A percentile compares a stretch with the other conserved stretches of the same genome.
phyloP scores from a whole-genome alignment of 2,797 vertebrate genomes.

The Myoxocephalus aenaeus region DNA sequence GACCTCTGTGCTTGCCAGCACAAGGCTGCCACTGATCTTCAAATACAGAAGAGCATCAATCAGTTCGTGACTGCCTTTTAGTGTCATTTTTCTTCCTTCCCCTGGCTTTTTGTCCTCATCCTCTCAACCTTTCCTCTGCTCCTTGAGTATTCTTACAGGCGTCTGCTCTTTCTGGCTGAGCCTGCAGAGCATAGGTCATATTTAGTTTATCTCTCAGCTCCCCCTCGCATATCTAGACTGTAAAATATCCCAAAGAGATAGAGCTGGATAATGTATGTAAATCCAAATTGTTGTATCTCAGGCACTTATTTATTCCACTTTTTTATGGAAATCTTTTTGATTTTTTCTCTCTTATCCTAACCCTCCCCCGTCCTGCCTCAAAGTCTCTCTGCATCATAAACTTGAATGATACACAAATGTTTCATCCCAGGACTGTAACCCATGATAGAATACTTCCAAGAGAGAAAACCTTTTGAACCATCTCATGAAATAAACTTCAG shows the following conservation, averaged over 20 bases:
- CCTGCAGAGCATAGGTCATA: conserved; percentile 83
- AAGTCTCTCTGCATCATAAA: conserved; percentile 74
- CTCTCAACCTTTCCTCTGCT: conserved; percentile 77
- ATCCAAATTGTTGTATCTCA: conserved; percentile 84
- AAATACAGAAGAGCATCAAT: conserved; percentile 94
- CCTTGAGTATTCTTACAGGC: conserved; percentile 81
- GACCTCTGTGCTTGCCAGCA: conserved; percentile 87
- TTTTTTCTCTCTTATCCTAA: conserved; percentile 69
- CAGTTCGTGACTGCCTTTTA: conserved; percentile 89
- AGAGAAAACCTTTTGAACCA: conserved; percentile 46
- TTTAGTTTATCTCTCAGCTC: conserved; percentile 80
- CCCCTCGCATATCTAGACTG: conserved; percentile 74
- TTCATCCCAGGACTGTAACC: conserved; percentile 69
- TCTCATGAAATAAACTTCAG: conserved; percentile 40
- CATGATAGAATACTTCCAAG: conserved; percentile 56
- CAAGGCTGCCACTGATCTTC: conserved; percentile 93
- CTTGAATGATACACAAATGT: conserved; percentile 73
- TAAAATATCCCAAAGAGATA: conserved; percentile 84
- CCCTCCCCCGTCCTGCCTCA: conserved; percentile 66
- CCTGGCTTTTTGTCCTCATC: conserved; percentile 80
- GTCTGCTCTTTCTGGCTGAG: conserved; percentile 78
- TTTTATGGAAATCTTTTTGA: conserved; percentile 82
- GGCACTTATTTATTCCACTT: conserved; percentile 83
- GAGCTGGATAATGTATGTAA: conserved; percentile 83
- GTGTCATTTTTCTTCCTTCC: conserved; percentile 85